Evolutionary conservation across 2,888 invertebrate species (phyloP), one percentile per base, ranked within the genome.

Genomic region (Monoplex corrugatus): DNA sequence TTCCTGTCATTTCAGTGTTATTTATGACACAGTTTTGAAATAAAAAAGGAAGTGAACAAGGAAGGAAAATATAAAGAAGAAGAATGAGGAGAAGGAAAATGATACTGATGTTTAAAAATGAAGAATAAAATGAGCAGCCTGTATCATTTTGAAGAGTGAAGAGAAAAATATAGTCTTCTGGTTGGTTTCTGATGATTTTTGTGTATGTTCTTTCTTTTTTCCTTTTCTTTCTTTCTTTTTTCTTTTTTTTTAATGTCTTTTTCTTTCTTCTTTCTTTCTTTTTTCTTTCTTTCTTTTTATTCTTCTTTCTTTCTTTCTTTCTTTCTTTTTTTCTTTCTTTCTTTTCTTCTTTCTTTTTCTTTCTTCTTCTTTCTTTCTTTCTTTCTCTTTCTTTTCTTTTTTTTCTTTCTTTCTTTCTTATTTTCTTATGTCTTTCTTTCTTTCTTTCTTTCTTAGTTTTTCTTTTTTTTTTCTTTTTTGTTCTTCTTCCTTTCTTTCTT

Each of bases 291-390:
- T 3, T 68, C 68, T 68, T 5, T 68, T 5, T 68, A 5, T 68
- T 19, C 28, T n/a, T 68, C 5, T 68, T n/a, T 68, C 28, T 68
- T 45, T 84, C 32, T 84, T 45, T 84, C 32, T 84, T 45, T 44
- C 5, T 85, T 57, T 19, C 10, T 80, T 38, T 80, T 19, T 23
- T n/a, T 68, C 68, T 68, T n/a, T 68, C 68, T 68, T 23, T 68
- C 68, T 68, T n/a, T 68, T n/a, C n/a, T n/a, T 68, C 68, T 68
- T n/a, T 68, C 78, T 78, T 40, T 38, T 40, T 78, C 78, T 40
- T 40, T 78, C 78, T 78, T 40, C 40, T 23, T 78, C 78, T 78
- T 40, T 78, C 78, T 78, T 19, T 78, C 78, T 78, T 40, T 78
- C 40, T 78, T 40, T 78, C 78, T 78, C 78, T 38, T 40, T 40